These are phyloP conservation scores for Heliconius charithonia DNA, from an alignment of 2,888 invertebrate genomes.

Conservation along the genomic window DNA sequence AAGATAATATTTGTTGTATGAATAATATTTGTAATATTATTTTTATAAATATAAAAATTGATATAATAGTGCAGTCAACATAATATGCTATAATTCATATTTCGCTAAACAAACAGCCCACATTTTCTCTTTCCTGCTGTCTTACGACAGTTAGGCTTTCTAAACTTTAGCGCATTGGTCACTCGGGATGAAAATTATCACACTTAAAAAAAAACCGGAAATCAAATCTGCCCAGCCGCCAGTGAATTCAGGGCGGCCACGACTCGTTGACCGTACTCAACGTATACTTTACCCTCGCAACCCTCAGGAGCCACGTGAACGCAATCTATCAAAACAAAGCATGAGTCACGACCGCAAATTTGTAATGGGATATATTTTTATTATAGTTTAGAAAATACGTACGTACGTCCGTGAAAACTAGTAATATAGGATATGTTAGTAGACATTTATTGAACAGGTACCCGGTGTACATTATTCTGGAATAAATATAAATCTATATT, in stretches of 20 bases:
- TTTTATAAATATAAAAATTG: no score
- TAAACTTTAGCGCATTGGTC: no score
- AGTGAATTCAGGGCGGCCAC: neutral
- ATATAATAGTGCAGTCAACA: no score
- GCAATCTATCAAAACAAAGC: slow-evolving; percentile 30
- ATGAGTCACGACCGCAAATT: slow-evolving; percentile 27
- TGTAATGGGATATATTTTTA: slow-evolving; percentile 25
- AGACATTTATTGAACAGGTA: slow-evolving; percentile 2
- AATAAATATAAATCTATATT: neutral
- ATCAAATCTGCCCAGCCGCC: no score
- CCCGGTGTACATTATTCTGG: neutral
- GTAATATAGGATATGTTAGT: neutral
- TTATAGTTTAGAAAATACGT: slow-evolving; percentile 11
- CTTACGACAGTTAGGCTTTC: no score
- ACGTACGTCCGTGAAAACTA: neutral
- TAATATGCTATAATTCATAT: neutral
- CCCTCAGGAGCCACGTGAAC: slow-evolving; percentile 17
- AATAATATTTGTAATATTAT: neutral
- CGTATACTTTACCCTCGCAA: neutral
- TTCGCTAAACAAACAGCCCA: neutral
- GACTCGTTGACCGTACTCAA: neutral
- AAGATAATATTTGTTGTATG: neutral
- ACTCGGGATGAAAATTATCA: no score
- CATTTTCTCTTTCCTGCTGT: neutral
- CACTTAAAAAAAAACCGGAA: no score